Evolutionary conservation across 1,140 invertebrate genomes (phyloP), one percentile per base, ranked within the genome.

Genomic region (Zaprionus nigranus): DNA sequence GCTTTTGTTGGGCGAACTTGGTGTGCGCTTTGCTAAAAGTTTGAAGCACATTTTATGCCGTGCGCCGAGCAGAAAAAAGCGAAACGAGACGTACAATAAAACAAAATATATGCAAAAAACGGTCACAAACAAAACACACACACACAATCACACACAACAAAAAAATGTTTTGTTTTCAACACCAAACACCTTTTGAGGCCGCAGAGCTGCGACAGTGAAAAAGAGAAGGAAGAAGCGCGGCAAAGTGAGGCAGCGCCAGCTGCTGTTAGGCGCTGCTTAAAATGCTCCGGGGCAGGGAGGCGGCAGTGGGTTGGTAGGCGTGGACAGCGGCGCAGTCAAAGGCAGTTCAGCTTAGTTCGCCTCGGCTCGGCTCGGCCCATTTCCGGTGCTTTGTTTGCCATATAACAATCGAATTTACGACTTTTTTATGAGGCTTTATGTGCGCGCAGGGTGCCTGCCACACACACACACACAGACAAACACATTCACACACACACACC

Each of bases 331-430:
- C 22, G 34, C 24, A 6, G 46, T 30, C 46, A 24, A 24, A 49
- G 62, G 69, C 69, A 49, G 54, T 3, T 20, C 46, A 51, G 28
- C 30, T 22, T 6, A 17, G 67, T 51, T 40, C 28, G 12, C 13
- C 38, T 12, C 17, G 59, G 46, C 80, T 71, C 76, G 72, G 58
- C 78, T 70, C 75, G 74, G 71, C 75, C 84, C 81, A 87, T 81
- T 87, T 87, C 81, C 84, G 79, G 78, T 71, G 84, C 71, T 87
- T 90, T 88, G 84, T 87, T 81, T 81, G 81, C 85, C 78, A 72
- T 81, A 87, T 82, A 87, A 87, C 84, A 87, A 87, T 87, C 84
- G 81, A 87, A 87, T 88, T 87, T 88, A 87, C 84, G 84, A 84
- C 84, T 81, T 88, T 87, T 88, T 86, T 86, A 85, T 85, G 82